Base-by-base conservation (phyloP, 2,797 vertebrate species). In the Atherinosoma microstoma region DNA sequence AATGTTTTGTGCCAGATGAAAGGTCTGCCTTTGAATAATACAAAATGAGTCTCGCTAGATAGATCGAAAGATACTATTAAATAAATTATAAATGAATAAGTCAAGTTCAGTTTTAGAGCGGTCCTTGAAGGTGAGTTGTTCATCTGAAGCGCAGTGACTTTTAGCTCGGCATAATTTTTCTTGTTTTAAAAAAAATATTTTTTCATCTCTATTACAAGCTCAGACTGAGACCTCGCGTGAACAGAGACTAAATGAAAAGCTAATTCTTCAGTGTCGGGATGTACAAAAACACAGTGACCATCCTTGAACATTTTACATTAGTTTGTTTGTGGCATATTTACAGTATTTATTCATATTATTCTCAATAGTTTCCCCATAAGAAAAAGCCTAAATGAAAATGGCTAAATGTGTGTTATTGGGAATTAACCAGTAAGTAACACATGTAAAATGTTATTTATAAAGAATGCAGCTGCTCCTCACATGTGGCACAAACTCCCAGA, bases 21-120 rank as follows among this genome's bases (percentile, higher is more conserved):
- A 30, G 47, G 74, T 27, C 49, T 22, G 16, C n/a, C 35, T 69
- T 40, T 75, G 27, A 80, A 75, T 73, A 69, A 75, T 53, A 63
- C 57, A 83, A 56, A 75, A 16, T 45, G 11, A 53, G 72, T 40
- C 36, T 66, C 67, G 65, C 77, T 71, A 67, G 71, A 58, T 70
- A 51, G 54, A 40, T 49, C n/a, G 12, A 29, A 59, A 24, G 35
- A 63, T 32, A 56, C 58, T 65, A 62, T 45, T 1, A 62, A 73
- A 73, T 36, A 24, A 73, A 71, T 73, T 22, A 58, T 68, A 61
- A 80, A 84, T 67, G 24, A 67, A 69, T 75, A 22, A 65, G 54
- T 32, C 5, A 35, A 29, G 22, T 54, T 74, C 67, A 65, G 77
- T 73, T 74, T 59, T 56, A 18, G 30, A 54, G 3, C 13, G 27